Evolutionary conservation across 2,888 invertebrate species (phyloP).

Genomic region (Pyrochroa serraticornis): DNA sequence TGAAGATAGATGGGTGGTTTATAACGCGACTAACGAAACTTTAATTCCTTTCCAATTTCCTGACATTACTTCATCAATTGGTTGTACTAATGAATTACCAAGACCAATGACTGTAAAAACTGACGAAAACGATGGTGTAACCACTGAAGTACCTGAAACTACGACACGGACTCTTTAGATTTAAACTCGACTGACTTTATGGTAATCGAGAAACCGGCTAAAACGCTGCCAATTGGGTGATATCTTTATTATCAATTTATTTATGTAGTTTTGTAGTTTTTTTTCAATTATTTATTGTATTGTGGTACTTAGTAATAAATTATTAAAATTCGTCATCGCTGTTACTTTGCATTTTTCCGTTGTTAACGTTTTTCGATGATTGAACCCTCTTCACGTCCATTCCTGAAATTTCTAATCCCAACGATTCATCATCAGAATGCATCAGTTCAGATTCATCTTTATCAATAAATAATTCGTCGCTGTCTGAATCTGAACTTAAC

Average conservation of each 20-base stretch:
- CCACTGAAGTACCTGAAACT: constrained; percentile 1
- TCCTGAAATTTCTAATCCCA: constrained; percentile 52
- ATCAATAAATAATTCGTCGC: constrained; percentile 55
- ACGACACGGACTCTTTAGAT: not conserved
- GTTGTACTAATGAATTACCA: constrained; percentile 40
- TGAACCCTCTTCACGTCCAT: constrained; percentile 45
- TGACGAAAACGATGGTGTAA: not conserved
- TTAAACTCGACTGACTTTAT: not conserved
- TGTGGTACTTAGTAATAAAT: not conserved
- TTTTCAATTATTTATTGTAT: too few species aligned
- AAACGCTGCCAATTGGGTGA: constrained; percentile 38
- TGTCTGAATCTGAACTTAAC: constrained; percentile 52
- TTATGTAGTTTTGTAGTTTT: not conserved
- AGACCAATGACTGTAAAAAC: constrained; percentile 26
- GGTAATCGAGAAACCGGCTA: constrained; percentile 31
- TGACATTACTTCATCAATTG: constrained; percentile 29
- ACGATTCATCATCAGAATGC: constrained; percentile 55
- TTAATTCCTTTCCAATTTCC: constrained; percentile 28
- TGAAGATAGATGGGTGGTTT: constrained; percentile 37
- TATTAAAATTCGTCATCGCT: constrained; percentile 25
- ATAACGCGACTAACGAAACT: constrained; percentile 36
- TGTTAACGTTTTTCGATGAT: constrained; percentile 37
- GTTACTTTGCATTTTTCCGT: constrained; percentile 13
- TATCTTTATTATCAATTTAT: constrained; percentile 22
- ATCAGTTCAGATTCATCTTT: constrained; percentile 56